Evolutionary conservation across 2,888 invertebrate species (phyloP).

Genomic region (Dryadula phaetusa): DNA sequence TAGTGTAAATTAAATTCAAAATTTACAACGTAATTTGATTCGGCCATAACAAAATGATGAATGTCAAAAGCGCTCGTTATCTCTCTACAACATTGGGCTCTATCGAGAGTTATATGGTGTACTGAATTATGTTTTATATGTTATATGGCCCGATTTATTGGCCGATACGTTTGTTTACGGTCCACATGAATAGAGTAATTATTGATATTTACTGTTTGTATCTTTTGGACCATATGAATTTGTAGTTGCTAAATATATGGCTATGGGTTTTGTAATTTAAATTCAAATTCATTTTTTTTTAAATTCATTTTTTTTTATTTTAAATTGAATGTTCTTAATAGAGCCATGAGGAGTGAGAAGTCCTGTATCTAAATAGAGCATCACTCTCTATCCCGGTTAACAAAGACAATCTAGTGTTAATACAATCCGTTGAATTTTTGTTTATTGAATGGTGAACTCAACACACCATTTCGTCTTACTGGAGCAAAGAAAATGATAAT

Average conservation of each 20-base stretch:
- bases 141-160: constrained; percentile 18
- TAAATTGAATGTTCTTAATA: no score
- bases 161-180: constrained; percentile 20
- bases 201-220: constrained; percentile 22
- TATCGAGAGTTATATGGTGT: constrained; percentile 22
- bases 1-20: constrained; percentile 10
- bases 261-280: no score
- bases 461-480: no score
- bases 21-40: constrained; percentile 20
- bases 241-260: background rate
- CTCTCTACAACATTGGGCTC: constrained; percentile 19
- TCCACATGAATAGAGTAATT: constrained; percentile 22
- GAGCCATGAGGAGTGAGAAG: no score
- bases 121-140: constrained; percentile 26
- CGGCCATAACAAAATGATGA: constrained; percentile 22
- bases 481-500: no score
- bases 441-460: no score
- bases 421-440: no score
- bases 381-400: no score
- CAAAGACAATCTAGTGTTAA: no score
- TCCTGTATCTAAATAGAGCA: no score
- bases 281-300: no score
- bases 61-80: constrained; percentile 26
- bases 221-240: constrained; percentile 11
- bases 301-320: no score